Evolutionary conservation across 1,140 invertebrate genomes (phyloP), one percentile per base, ranked within the genome.

Genomic region (Popillia japonica): DNA sequence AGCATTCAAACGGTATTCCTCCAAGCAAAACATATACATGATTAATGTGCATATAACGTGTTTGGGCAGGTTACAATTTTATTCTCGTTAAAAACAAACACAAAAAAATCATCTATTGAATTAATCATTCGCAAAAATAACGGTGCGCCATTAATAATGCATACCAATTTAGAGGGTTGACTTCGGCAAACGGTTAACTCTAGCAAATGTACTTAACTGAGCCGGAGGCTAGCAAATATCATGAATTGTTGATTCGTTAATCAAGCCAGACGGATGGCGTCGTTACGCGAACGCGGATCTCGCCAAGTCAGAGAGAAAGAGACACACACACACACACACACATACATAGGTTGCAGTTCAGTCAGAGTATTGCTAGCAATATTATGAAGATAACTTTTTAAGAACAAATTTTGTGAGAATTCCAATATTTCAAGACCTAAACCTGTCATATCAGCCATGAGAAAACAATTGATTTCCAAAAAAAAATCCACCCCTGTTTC

Each of bases 221-320:
- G 48, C 48, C 48, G 11, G 48, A 55, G 14, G 48, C 17, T 17
- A 55, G 17, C 48, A 55, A 55, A 55, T 55, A 55, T 55, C 48
- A 55, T 55, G 48, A 55, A 55, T 55, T 55, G 48, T 55, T 55
- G 48, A 55, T 55, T n/a, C 48, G 48, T 55, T 55, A 55, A 55
- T 55, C 48, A 55, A 55, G 11, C 17, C 48, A 55, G 10, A n/a
- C 14, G 48, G 17, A 55, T n/a, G 17, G 0, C 48, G 14, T 17
- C 48, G 14, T n/a, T 55, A n/a, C 11, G 6, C 14, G 48, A 55
- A 17, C 14, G n/a, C n/a, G 14, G 17, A 55, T 2, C 10, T 55
- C 17, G 48, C n/a, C 48, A 55, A 55, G 17, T 55, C 48, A 17
- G 11, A 34, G 48, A 55, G n/a, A n/a, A n/a, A n/a, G n/a, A n/a